Base-by-base conservation (phyloP, 2,113 vertebrate species). In the Alexandromys fortis region DNA sequence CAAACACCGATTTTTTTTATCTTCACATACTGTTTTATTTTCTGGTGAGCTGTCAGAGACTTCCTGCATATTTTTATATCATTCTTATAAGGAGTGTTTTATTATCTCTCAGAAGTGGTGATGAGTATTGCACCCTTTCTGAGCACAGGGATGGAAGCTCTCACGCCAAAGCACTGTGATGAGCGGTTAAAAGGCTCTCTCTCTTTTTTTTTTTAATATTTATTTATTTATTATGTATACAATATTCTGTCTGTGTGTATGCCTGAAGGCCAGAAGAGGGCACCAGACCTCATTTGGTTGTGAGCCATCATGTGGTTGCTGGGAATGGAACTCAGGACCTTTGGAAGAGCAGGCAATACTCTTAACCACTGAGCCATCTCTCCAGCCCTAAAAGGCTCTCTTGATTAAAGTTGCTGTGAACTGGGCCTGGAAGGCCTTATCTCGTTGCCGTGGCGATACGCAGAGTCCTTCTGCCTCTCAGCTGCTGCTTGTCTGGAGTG, bases 381-480 rank as follows among this genome's bases (percentile, higher is more conserved):
- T 42, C 42, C 42, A 42, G 42, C 42, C 42, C 42, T 42, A 42
- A 42, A 95, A 75, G 95, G 49, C 55, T 92, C 17, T 90, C 90
- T 97, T 96, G 91, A 96, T 95, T 96, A 72, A 77, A 93, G 63
- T 89, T 61, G 14, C 30, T 28, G 28, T 95, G 92, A 96, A 52
- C 35, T 17, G 17, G 55, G 52, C 35, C 17, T 17, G 49, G 58
- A 95, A 77, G 95, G 94, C 86, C 85, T 10, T 76, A 6, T 95
- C 97, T 89, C 86, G 47, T 42, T 90, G 52, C 89, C 96, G 42
- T 42, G 65, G 22, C 81, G 95, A 26, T 8, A 58, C 77, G n/a
- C 78, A 86, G 65, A n/a, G 55, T 91, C 94, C 94, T 61, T 35
- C 70, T 96, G 21, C 45, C 85, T 45, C 22, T 92, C 77, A 52